Evolutionary conservation across 2,113 vertebrate species (phyloP), one percentile per base, ranked within the genome.

Genomic region (Siphamia tubifer): DNA sequence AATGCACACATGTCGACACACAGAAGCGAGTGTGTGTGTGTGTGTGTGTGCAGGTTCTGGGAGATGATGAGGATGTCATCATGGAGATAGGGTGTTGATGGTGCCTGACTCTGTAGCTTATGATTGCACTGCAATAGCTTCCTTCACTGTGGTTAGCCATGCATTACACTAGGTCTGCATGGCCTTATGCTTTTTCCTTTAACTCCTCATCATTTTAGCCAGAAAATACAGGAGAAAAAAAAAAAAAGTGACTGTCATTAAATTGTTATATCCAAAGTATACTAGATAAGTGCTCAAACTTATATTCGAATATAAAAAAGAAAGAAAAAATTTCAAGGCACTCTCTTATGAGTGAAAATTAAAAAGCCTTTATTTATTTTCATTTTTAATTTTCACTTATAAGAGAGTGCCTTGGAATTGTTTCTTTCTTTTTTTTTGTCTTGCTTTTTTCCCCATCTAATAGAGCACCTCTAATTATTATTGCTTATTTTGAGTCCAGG

Each of bases 11-110:
- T 10, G 16, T 9, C 19, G 8, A 23, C 19, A 8, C 19, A 8
- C 27, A 34, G 38, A 11, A 39, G 36, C 15, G 68, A 9, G 31
- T 40, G 47, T 45, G 58, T 45, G 32, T 72, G n/a, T n/a, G n/a
- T n/a, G n/a, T n/a, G n/a, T n/a, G 9, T 45, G 32, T 72, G 31
- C 32, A 27, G 56, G 49, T 52, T 61, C 30, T 68, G 61, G 56
- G 53, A 56, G 48, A 68, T 70, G 73, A 76, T 73, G 77, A 81
- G 57, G 75, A 79, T 51, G 64, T 83, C 47, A 81, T 74, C 67
- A 66, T 45, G 40, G 40, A 60, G 68, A 81, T 68, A 61, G 45
- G 63, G 27, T 56, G 13, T 34, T 62, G 55, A 69, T 60, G 62
- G 54, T 77, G 64, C 44, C 54, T 48, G 58, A 56, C 27, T 51